Base-by-base conservation (phyloP, 2,113 vertebrate genomes). In the Panurus biarmicus region DNA sequence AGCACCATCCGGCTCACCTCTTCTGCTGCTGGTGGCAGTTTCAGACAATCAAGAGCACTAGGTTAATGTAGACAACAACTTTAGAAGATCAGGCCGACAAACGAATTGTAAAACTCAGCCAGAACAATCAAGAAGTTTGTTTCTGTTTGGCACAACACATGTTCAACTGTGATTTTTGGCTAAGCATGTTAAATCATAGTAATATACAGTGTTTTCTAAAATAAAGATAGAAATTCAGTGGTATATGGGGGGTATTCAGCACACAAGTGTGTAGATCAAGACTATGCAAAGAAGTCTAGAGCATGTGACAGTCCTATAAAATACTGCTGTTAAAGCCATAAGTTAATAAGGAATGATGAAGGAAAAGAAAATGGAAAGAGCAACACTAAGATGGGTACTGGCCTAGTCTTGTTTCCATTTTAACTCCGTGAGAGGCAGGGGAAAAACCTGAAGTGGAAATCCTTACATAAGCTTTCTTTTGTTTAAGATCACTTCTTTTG, bases 381-480 rank as follows among this genome's bases (percentile, higher is more conserved):
- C n/a, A 72, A 35, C 19, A 45, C 31, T 23, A 45, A 77, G 36
- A 56, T 57, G 61, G 45, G 48, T 57, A 81, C 24, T 48, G 36
- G 45, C 44, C 69, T 92, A 20, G 17, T 90, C 65, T 76, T 45
- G 10, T 73, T 91, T 87, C 82, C 9, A 7, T 69, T 85, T 92
- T 53, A 72, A 64, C 40, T 64, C 10, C 5, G 13, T 1, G 4
- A 67, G 23, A 36, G 19, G 3, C 0, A 2, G 4, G 7, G 2
- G 13, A 9, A 26, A 40, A 56, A 47, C 35, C 28, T 66, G 31
- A 73, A 69, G n/a, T 42, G 47, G 23, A 47, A 79, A 72, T 64
- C 75, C 11, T 31, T 56, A 23, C 0, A 5, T 29, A 57, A 64
- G 26, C 4, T 69, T 66, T 33, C 26, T 35, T 12, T 57, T 29